Evolutionary conservation across 2,113 vertebrate species (phyloP).

Genomic region (Propithecus coquereli): DNA sequence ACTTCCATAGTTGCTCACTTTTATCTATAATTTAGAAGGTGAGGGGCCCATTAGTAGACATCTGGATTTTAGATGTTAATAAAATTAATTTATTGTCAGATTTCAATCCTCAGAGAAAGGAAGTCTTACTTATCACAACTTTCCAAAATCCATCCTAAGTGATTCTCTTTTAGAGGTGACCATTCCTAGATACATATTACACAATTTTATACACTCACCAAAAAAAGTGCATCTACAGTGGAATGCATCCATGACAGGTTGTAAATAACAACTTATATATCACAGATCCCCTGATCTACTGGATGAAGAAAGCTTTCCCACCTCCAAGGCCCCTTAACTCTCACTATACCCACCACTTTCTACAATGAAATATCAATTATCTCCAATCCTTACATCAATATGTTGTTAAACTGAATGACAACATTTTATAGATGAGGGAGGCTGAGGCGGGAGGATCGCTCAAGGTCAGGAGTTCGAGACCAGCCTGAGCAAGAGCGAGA

Average conservation of each 20-base stretch:
- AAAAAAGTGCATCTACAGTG: background rate
- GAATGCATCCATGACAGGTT: background rate
- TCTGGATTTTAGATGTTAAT: background rate
- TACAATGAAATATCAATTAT: background rate
- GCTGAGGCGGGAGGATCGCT: no score
- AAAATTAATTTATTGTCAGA: conserved; percentile 46
- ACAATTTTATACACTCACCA: background rate
- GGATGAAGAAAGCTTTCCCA: background rate
- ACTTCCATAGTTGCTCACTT: background rate
- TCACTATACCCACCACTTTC: background rate
- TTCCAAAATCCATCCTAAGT: background rate
- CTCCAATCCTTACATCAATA: background rate
- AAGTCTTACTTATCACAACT: conserved; percentile 18
- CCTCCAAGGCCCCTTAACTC: background rate
- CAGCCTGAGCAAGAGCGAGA: no score
- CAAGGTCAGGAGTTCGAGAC: no score
- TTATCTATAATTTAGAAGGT: conserved; percentile 44
- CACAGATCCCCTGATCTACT: background rate
- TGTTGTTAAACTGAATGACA: background rate
- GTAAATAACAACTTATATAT: background rate
- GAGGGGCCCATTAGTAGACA: background rate
- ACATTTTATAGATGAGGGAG: background rate
- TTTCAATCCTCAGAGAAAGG: background rate
- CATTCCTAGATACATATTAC: background rate
- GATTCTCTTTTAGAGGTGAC: background rate